Evolutionary conservation across 2,888 invertebrate genomes (phyloP).

Genomic region (Yponomeuta evonymella): DNA sequence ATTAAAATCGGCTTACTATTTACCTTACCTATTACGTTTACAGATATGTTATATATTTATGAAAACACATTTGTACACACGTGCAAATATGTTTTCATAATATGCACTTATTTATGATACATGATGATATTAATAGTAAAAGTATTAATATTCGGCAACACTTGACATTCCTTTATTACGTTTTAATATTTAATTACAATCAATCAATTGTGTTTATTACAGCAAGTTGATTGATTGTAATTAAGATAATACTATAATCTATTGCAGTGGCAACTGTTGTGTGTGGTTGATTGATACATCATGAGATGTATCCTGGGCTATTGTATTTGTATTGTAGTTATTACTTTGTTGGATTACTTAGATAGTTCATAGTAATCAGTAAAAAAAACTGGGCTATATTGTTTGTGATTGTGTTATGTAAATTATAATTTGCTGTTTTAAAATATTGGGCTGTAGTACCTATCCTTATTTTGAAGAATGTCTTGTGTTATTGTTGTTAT

Average conservation of each 20-base stretch:
- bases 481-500: conserved; percentile 47
- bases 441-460: conserved; percentile 50
- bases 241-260: conserved; percentile 51
- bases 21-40: conserved; percentile 73
- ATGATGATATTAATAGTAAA: conserved; percentile 69
- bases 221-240: conserved; percentile 11
- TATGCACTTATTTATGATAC: conserved; percentile 63
- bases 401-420: conserved; percentile 19
- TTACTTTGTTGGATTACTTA: conserved; percentile 29
- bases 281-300: conserved; percentile 24
- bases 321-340: conserved; percentile 50
- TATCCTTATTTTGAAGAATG: conserved; percentile 54
- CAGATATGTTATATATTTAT: conserved; percentile 45
- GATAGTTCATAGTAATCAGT: background rate
- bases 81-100: conserved; percentile 39
- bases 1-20: conserved; percentile 69
- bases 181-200: conserved; percentile 7
- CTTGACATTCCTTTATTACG: conserved; percentile 59
- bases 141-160: conserved; percentile 73
- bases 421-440: conserved; percentile 41
- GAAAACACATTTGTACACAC: conserved; percentile 35
- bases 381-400: conserved; percentile 16
- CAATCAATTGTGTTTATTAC: background rate
- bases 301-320: conserved; percentile 55
- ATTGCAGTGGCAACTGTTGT: conserved; percentile 62